These are phyloP conservation scores for Rhagoletis zephyria DNA, from an alignment of 1,140 invertebrate species.

Conservation along the genomic window DNA sequence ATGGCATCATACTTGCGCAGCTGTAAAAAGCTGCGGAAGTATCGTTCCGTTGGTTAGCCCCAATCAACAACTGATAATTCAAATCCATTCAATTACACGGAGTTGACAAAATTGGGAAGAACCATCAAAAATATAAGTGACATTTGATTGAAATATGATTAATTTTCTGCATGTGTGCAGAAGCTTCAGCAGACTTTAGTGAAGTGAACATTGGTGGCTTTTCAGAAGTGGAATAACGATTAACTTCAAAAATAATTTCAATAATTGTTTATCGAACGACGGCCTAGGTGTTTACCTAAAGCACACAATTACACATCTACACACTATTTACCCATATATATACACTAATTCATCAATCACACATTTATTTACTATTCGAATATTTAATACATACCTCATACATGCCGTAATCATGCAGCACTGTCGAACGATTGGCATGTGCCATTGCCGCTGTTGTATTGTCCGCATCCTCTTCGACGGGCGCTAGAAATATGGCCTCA, in stretches of 20 bases:
- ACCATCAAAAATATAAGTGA: too few relatives aligned
- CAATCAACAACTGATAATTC: too few relatives aligned
- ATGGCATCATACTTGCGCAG: too few relatives aligned
- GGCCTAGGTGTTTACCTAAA: background rate
- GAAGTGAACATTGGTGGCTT: background rate
- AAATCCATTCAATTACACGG: too few relatives aligned
- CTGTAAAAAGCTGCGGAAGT: too few relatives aligned
- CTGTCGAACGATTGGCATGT: constrained; percentile 65
- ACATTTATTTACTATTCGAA: background rate
- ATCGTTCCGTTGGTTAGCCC: too few relatives aligned
- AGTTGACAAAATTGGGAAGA: too few relatives aligned
- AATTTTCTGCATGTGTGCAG: too few relatives aligned
- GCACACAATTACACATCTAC: background rate
- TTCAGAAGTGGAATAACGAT: background rate
- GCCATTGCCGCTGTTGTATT: constrained; percentile 64
- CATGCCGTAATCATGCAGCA: constrained; percentile 64
- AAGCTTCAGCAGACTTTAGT: too few relatives aligned
- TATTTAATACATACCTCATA: constrained; percentile 61
- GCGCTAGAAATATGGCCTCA: constrained; percentile 65
- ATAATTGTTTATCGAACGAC: background rate
- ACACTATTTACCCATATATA: background rate
- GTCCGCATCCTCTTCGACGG: constrained; percentile 58
- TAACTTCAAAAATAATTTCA: background rate
- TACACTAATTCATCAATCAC: background rate
- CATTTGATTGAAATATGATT: too few relatives aligned